phyloP scores from a whole-genome alignment of 2,888 invertebrate genomes.

The Ophraella communa region DNA sequence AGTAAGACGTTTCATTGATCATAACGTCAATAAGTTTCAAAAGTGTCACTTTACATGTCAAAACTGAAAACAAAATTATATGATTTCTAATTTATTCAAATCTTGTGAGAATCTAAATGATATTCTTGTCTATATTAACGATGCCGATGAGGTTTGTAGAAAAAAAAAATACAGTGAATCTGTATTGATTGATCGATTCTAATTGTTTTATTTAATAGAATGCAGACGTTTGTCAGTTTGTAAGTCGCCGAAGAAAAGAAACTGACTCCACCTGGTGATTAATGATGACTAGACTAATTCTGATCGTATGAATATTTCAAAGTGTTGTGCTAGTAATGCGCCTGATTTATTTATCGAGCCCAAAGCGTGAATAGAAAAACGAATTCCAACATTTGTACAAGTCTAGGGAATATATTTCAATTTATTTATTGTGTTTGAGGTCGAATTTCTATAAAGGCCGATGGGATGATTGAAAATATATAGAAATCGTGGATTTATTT shows the following conservation, averaged over 20 bases:
- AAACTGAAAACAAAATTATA: no score
- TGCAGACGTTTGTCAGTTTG: not conserved
- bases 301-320: conserved; percentile 26
- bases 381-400: conserved; percentile 24
- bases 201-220: no score
- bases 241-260: conserved; percentile 1
- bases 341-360: conserved; percentile 20
- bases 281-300: conserved; percentile 20
- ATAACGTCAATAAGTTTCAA: no score
- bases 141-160: no score
- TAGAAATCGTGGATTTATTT: not conserved
- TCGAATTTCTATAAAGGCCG: conserved; percentile 5
- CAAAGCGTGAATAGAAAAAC: conserved; percentile 20
- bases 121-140: no score
- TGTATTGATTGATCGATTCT: no score
- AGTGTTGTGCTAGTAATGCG: conserved; percentile 26
- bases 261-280: conserved; percentile 23
- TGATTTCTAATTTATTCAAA: no score
- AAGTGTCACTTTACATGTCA: no score
- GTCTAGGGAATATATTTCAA: conserved; percentile 24
- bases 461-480: not conserved
- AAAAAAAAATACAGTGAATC: no score
- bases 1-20: no score
- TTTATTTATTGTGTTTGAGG: conserved; percentile 21
- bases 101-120: no score